These are phyloP conservation scores for Bhutanitis thaidina DNA, from an alignment of 2,888 invertebrate genomes.

Conservation along the genomic window DNA sequence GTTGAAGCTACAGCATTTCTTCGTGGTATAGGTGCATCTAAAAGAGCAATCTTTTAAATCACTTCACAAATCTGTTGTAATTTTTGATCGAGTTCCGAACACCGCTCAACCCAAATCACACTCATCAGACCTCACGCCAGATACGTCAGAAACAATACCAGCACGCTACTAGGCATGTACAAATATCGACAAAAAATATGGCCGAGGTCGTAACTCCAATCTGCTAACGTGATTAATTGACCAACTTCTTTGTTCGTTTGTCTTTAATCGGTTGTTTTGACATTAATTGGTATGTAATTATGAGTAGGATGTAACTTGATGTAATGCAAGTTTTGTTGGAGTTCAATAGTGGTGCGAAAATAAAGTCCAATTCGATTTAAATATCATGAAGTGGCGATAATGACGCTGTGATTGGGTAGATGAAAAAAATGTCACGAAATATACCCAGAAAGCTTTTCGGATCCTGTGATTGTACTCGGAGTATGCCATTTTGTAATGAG, in stretches of 20 bases:
- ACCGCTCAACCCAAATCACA: not conserved
- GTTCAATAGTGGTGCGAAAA: not conserved
- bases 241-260: slow-evolving; percentile 53
- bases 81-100: not conserved
- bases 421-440: no score
- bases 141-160: not conserved
- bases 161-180: slow-evolving; percentile 3
- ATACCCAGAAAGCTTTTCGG: no score
- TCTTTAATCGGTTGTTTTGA: slow-evolving; percentile 50
- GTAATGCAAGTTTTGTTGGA: slow-evolving; percentile 2
- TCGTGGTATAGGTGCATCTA: no score
- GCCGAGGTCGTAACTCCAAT: slow-evolving; percentile 36
- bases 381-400: no score
- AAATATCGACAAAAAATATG: slow-evolving; percentile 22
- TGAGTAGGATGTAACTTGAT: slow-evolving; percentile 17
- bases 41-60: no score
- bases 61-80: no score
- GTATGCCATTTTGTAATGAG: no score
- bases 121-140: not conserved
- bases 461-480: no score
- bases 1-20: no score
- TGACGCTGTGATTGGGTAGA: no score
- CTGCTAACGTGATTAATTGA: slow-evolving; percentile 51
- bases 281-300: slow-evolving; percentile 62
- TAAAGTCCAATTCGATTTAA: not conserved